Evolutionary conservation across 2,797 vertebrate species (phyloP).

Genomic region (Rhynchotus rufescens): DNA sequence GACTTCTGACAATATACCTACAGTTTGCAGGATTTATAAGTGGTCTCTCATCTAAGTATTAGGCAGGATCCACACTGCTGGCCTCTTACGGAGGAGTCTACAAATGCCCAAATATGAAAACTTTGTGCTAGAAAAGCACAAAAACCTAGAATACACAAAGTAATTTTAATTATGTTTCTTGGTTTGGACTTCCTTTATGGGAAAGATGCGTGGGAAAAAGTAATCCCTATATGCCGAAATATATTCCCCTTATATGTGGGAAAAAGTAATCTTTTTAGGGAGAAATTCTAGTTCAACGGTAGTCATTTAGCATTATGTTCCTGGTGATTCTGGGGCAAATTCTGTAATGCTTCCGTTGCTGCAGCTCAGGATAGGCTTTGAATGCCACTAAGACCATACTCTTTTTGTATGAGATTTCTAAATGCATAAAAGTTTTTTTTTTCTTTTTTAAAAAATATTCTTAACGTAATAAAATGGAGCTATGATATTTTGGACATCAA

Average conservation of each 20-base stretch:
- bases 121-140: background rate
- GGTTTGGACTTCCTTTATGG: background rate
- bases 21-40: background rate
- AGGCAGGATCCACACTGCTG: background rate
- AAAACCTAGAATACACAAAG: background rate
- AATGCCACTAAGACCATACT: background rate
- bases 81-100: background rate
- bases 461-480: background rate
- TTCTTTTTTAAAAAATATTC: background rate
- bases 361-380: background rate
- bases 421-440: background rate
- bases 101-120: background rate
- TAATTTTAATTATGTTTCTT: background rate
- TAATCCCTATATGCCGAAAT: too few species aligned
- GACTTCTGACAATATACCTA: background rate
- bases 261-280: background rate
- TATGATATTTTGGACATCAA: background rate
- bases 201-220: constrained; percentile 8
- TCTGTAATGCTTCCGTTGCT: background rate
- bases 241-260: too few species aligned
- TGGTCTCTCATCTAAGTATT: background rate
- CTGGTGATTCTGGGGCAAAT: background rate
- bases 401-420: background rate
- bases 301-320: background rate
- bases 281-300: background rate